Evolutionary conservation across 2,888 invertebrate genomes (phyloP).

Genomic region (Rhagonycha lutea): DNA sequence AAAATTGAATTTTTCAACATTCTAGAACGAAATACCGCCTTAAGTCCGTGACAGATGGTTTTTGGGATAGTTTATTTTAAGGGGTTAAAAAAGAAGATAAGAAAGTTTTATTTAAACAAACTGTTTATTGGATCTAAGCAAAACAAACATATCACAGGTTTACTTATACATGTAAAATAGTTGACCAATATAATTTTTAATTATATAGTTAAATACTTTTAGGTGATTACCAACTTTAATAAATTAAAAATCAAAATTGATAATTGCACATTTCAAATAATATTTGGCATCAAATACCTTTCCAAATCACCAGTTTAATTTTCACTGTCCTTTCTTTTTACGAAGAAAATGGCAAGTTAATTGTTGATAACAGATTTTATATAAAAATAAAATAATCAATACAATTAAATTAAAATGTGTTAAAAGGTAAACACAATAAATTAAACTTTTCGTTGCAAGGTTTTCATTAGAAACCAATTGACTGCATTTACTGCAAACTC

Average conservation of each 20-base stretch:
- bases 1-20: no score
- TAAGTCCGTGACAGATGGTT: no score
- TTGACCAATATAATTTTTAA: conserved; percentile 30
- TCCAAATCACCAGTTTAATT: not conserved
- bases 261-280: not conserved
- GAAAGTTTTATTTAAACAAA: conserved; percentile 18
- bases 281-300: not conserved
- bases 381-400: not conserved
- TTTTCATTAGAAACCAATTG: conserved; percentile 27
- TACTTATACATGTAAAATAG: conserved; percentile 41
- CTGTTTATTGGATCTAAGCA: conserved; percentile 33
- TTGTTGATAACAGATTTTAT: not conserved
- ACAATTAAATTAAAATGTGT: not conserved
- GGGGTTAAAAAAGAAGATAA: not conserved
- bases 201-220: conserved; percentile 17
- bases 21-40: no score
- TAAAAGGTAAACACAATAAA: not conserved
- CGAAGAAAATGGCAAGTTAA: not conserved
- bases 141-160: conserved; percentile 53
- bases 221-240: not conserved
- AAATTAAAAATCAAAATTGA: not conserved
- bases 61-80: no score
- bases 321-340: not conserved
- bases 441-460: conserved; percentile 22
- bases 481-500: conserved; percentile 11